Evolutionary conservation across 2,888 invertebrate species (phyloP).

Genomic region (Mesoligia furuncula): DNA sequence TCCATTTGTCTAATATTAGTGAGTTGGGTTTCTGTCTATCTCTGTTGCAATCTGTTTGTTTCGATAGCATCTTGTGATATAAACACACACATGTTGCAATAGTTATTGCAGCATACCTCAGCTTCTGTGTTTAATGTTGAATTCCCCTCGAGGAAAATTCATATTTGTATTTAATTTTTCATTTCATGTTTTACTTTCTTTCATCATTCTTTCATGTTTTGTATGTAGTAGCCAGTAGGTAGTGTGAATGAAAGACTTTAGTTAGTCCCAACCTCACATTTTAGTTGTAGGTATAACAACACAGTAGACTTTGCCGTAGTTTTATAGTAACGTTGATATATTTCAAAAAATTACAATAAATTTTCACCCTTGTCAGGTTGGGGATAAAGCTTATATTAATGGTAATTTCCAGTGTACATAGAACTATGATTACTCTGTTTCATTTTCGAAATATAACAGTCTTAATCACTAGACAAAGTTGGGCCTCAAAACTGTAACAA

Average conservation of each 20-base stretch:
- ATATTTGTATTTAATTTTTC: not conserved
- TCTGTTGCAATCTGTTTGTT: constrained; percentile 21
- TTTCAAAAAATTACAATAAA: too few species aligned
- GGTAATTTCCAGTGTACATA: too few species aligned
- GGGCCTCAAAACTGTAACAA: too few species aligned
- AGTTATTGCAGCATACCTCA: not conserved
- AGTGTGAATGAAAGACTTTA: not conserved
- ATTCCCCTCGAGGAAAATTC: not conserved
- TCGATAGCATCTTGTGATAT: not conserved
- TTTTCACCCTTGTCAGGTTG: too few species aligned
- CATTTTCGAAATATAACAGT: too few species aligned
- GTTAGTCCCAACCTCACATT: not conserved
- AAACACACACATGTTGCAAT: constrained; percentile 4
- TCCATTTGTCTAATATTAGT: not conserved
- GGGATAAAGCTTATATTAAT: too few species aligned
- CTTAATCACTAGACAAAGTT: too few species aligned
- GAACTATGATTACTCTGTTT: too few species aligned
- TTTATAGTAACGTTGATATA: too few species aligned
- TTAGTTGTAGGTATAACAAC: not conserved
- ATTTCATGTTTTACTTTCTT: not conserved
- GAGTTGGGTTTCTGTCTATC: not conserved
- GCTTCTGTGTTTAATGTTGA: not conserved
- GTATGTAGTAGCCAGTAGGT: not conserved
- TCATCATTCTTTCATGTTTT: not conserved
- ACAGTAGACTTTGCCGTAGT: too few species aligned